Conservation (phyloP, 2,888 invertebrate species). For the Periphyllus acericola region DNA sequence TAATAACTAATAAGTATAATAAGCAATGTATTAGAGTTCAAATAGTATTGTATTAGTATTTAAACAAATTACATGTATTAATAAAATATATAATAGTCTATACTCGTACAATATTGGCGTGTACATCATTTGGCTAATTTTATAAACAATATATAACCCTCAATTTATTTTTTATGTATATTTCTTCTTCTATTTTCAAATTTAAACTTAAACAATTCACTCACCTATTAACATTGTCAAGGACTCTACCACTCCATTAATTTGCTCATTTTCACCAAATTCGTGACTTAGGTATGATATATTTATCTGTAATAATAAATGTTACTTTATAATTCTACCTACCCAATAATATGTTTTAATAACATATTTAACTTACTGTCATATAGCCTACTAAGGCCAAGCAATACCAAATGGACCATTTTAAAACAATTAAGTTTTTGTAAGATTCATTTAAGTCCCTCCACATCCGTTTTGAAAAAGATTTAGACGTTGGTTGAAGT, state of each 20-base stretch:
- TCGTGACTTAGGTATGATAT: conserved; percentile 4
- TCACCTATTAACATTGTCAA: conserved; percentile 24
- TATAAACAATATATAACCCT: no score
- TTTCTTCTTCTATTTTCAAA: not conserved
- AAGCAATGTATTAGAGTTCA: no score
- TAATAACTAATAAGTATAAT: no score
- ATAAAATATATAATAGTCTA: no score
- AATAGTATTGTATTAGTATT: no score
- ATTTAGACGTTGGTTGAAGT: not conserved
- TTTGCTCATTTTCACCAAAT: conserved; percentile 8
- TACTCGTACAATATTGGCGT: no score
- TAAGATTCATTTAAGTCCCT: conserved; percentile 43
- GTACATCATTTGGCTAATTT: no score
- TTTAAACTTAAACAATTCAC: conserved; percentile 18
- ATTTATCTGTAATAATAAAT: conserved; percentile 30
- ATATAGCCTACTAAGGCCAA: conserved; percentile 15
- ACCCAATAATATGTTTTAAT: not conserved
- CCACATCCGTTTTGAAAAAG: conserved; percentile 10
- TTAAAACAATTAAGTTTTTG: conserved; percentile 43
- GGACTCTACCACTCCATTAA: conserved; percentile 10
- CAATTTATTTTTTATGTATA: no score
- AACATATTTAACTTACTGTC: conserved; percentile 18
- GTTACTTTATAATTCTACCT: not conserved
- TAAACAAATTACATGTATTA: no score
- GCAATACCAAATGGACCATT: conserved; percentile 58